These are phyloP conservation scores for Tachysurus fulvidraco DNA, from an alignment of 2,113 vertebrate species.

Conservation along the genomic window DNA sequence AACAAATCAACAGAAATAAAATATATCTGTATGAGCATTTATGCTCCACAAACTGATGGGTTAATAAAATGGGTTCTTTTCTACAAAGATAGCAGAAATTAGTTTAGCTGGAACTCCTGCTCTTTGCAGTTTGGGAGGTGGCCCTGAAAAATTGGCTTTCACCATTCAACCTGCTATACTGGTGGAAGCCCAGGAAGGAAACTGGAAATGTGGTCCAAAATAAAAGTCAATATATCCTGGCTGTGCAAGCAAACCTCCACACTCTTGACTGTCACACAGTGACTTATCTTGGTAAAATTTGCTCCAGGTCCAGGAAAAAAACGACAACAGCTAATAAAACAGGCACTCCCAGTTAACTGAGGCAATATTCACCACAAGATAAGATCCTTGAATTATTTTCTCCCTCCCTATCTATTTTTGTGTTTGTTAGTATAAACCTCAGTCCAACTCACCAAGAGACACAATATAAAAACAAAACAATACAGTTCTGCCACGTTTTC, in stretches of 20 bases:
- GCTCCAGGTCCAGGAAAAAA: constrained; percentile 14
- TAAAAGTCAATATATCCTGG: background rate
- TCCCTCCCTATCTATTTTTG: background rate
- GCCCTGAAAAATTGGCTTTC: background rate
- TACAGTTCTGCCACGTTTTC: background rate
- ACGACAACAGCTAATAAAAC: background rate
- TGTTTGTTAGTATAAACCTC: background rate
- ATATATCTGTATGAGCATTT: background rate
- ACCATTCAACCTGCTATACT: background rate
- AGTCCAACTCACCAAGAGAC: background rate
- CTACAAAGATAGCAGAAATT: background rate
- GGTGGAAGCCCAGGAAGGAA: constrained; percentile 7
- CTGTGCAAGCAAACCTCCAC: background rate
- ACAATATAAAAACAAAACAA: background rate
- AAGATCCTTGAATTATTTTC: background rate
- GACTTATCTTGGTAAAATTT: constrained; percentile 12
- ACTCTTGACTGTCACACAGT: background rate
- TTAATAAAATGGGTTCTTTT: background rate
- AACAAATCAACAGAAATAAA: background rate
- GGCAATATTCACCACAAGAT: background rate
- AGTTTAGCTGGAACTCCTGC: background rate
- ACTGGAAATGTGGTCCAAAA: background rate
- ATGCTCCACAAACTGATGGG: background rate
- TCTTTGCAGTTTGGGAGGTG: background rate
- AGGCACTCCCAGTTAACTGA: background rate